phyloP scores from a whole-genome alignment of 2,113 vertebrate species.

The human region GRCh38 chr19:43500501-43501000 shows the following conservation, averaged over 20 bases:
- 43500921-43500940: not conserved
- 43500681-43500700: not conserved
- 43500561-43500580: not conserved
- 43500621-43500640: not conserved
- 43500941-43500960: not conserved
- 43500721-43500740: not conserved
- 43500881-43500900: not conserved
- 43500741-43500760: not conserved
- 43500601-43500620: not conserved
- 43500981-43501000: not conserved
- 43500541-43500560: not conserved
- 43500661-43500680: not conserved
- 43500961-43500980: not conserved
- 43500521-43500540: not conserved
- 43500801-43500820: not conserved
- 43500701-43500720: not conserved
- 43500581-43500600: not conserved
- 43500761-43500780: not conserved
- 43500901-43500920: accelerated
- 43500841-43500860: not conserved
- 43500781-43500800: not conserved
- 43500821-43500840: not conserved
- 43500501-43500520: not conserved
- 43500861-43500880: not conserved
- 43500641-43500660: not conserved